Conservation (phyloP, 1,140 invertebrate genomes). For the Argopecten irradians region DNA sequence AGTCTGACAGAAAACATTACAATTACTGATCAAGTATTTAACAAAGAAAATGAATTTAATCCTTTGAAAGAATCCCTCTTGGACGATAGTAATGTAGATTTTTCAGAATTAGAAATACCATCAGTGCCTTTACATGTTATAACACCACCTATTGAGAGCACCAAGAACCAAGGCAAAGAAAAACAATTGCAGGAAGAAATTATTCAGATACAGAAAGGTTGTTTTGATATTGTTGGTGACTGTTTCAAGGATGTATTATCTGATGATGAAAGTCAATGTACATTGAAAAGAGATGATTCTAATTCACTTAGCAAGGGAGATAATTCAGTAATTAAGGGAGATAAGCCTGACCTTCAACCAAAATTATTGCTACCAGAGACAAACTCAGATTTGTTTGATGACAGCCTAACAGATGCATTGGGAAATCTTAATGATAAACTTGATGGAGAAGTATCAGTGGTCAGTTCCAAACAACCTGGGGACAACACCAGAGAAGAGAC, state of each 20-base stretch:
- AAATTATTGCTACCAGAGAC: neutral
- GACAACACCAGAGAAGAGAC: conserved; percentile 13
- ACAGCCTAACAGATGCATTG: neutral
- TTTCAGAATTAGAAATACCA: neutral
- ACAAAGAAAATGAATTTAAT: neutral
- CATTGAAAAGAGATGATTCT: neutral
- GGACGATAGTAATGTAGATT: neutral
- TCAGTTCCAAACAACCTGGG: neutral
- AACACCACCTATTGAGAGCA: neutral
- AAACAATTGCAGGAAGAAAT: neutral
- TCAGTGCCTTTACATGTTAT: neutral
- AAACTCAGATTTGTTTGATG: neutral
- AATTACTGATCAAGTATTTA: neutral
- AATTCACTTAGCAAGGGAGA: neutral
- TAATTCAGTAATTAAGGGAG: neutral
- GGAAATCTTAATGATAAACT: neutral
- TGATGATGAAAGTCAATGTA: neutral
- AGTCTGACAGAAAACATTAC: neutral
- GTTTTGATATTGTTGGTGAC: neutral
- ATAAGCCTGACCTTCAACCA: neutral
- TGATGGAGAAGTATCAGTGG: conserved; percentile 1
- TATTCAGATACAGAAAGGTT: neutral
- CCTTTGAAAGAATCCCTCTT: neutral
- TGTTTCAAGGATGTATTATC: neutral
- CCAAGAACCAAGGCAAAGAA: neutral